Base-by-base conservation (phyloP, 2,888 invertebrate species). In the Drosophila lacicola region DNA sequence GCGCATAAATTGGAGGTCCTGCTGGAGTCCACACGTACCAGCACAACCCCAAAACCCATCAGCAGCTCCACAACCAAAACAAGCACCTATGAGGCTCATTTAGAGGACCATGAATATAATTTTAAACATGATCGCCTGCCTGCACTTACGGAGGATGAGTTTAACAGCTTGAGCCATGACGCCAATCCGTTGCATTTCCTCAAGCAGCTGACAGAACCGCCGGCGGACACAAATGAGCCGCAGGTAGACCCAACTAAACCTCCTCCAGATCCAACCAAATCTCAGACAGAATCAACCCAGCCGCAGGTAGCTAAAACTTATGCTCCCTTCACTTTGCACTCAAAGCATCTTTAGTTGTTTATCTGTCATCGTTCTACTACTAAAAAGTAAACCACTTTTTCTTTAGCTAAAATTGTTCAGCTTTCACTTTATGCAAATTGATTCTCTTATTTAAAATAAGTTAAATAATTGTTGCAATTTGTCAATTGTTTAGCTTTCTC, bases 131-230 rank as follows among this genome's bases (percentile, higher is more conserved):
- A 90, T 29, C 85, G 81, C 8, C 58, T 84, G 46, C 88, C 90
- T 3, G 75, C 72, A 6, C 53, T 89, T 11, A 63, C 83, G 0
- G 77, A 80, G 4, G 90, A 89, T 21, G 90, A 90, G 34, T 80
- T 72, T 44, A 60, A 70, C 17, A 82, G 70, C 42, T 53, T 90
- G 37, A 65, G 70, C n/a, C 82, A 85, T 0, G 90, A 83, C 42
- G 75, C 85, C 6, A 90, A 86, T 53, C 89, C 89, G 0, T 46
- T 83, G 46, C 74, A 82, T 45, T 90, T 88, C 37, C 82, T 90
- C 3, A 90, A 90, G 47, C 65, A 71, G 17, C 36, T 60, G 54
- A 0, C 45, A 4, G 46, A 44, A 1, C 19, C 17, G 0, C 25
- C 45, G 36, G 4, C 13, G 0, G 55, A 42, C 11, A 13, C 39